Evolutionary conservation across 1,140 invertebrate genomes (phyloP), one percentile per base, ranked within the genome.

Genomic region (Lucilia cuprina): DNA sequence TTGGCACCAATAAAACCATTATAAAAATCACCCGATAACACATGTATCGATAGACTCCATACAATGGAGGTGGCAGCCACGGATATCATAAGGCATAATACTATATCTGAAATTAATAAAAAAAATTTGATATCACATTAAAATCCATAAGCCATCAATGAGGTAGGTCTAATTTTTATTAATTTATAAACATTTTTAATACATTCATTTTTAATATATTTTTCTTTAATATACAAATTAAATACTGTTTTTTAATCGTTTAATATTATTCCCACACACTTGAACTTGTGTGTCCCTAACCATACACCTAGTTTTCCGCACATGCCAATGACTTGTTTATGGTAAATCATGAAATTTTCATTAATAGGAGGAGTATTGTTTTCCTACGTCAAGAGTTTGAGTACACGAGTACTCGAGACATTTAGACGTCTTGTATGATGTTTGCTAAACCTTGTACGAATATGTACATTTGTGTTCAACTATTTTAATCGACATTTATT

Each of bases 1-100:
- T 90, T 90, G 86, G 86, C 88, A 88, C 89, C 90, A 25, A 89
- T 87, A 55, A 90, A 86, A 84, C 89, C 88, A 85, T 89, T 86
- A 21, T 88, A 85, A 82, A 90, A 85, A 84, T 90, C 89, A 7
- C 86, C 87, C 5, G 89, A 88, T 50, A 90, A 55, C 84, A 90
- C 86, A 60, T 87, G 87, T 86, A 90, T 55, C 0, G 87, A 87
- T 70, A 90, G 25, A 47, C 86, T 88, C 89, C 89, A 90, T 7
- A 88, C 47, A 14, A 90, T 90, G 41, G 89, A 90, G 74, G 87
- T 87, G 49, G 87, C 84, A 1, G 89, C 89, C 21, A 90, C 84
- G 5, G 88, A 74, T 65, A 90, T 87, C 89, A 90, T 88, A 17
- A 90, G 85, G 74, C 87, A 89, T 86, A 90, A 87, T 74, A 90